Conservation (phyloP, 2,888 invertebrate genomes). For the Coelopa pilipes region DNA sequence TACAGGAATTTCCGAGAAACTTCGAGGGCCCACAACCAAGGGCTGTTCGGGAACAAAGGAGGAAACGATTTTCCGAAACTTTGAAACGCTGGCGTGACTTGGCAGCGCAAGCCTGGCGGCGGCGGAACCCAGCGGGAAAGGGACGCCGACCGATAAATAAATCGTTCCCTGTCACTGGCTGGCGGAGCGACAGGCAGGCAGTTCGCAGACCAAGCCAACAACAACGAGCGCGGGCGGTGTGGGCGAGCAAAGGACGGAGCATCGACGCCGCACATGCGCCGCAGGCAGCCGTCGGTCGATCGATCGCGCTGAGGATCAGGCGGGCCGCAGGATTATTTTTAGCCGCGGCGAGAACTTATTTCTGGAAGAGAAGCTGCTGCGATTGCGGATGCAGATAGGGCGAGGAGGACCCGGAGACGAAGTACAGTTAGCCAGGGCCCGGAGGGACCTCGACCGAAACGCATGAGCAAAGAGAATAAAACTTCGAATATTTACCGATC, state of each 20-base stretch:
- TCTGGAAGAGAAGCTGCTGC: constrained; percentile 8
- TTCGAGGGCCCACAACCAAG: too few species aligned
- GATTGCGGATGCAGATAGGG: background rate
- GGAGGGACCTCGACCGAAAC: background rate
- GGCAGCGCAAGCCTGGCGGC: too few species aligned
- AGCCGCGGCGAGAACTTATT: constrained; percentile 20
- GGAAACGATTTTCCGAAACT: too few species aligned
- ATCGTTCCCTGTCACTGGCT: background rate
- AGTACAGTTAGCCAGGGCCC: constrained; percentile 17
- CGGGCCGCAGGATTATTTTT: constrained; percentile 35
- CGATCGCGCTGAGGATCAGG: background rate
- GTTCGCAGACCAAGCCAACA: background rate
- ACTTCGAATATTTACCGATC: too few species aligned
- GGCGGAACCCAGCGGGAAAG: too few species aligned
- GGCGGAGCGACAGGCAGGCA: background rate
- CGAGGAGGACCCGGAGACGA: background rate
- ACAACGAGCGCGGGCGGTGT: background rate
- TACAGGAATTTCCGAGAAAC: too few species aligned
- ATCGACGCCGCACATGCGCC: background rate
- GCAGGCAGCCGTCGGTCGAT: background rate
- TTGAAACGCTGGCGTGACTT: too few species aligned
- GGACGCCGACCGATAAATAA: background rate
- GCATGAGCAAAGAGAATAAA: background rate
- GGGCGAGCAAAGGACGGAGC: constrained; percentile 18
- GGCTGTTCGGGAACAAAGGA: too few species aligned